Evolutionary conservation across 2,797 vertebrate species (phyloP), one percentile per base, ranked within the genome.

Genomic region (Microctenopoma lineatum): DNA sequence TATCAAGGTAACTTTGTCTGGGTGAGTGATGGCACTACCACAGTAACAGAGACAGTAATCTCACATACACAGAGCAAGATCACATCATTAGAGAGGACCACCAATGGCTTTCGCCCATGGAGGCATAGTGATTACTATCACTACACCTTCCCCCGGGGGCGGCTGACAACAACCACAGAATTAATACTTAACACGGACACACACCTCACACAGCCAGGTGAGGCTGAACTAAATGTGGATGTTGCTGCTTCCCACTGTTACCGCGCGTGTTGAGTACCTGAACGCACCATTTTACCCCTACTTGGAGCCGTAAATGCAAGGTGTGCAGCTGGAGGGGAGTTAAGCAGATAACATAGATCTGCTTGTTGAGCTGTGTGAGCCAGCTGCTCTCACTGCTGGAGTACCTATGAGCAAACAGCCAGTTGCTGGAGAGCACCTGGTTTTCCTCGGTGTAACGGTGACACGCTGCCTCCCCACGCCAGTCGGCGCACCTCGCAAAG

Each of bases 121-220:
- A 92, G 91, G 87, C 77, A 51, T 72, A 79, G 90, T 92, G 91
- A 94, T 94, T 93, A 93, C 87, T 83, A 89, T 89, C 86, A 77
- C 87, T 90, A 92, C 91, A 90, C 53, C 63, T 55, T 91, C 90
- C 90, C 91, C 80, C 58, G 89, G 89, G 87, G 91, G 88, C 11
- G 66, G 48, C 70, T 69, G 83, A 93, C 90, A 87, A 85, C 87
- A 84, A 84, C 81, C 68, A 77, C 65, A 84, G 84, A 91, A 90
- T 92, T 89, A 89, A 92, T 92, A 82, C 73, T 63, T 83, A 70
- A 64, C 68, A 60, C 59, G 54, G 81, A 70, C 59, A 66, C 52
- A 78, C 38, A 73, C 52, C 50, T 61, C 41, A 59, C 51, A 52
- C 42, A 72, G 46, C 42, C 25, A 50, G 53, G 16, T 26, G 59